Evolutionary conservation across 2,113 vertebrate genomes (phyloP), one percentile per base, ranked within the genome.

Genomic region (Trematocara zebra): DNA sequence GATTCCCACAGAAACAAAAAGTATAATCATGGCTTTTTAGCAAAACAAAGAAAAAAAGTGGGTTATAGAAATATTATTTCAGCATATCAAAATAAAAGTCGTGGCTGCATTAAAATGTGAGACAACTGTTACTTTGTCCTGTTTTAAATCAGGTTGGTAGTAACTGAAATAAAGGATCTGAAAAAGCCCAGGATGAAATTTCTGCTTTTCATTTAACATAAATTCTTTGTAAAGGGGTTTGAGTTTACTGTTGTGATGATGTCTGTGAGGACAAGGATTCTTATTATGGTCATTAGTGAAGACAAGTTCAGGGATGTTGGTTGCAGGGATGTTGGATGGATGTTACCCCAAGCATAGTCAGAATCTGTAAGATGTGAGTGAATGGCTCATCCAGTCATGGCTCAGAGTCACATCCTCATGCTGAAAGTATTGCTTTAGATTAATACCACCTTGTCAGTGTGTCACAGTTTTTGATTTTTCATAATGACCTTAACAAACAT

Each of bases 361-460:
- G 18, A 28, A 20, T 18, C 20, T 47, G 7, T 37, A 42, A 40
- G 20, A 67, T 40, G 37, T 40, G 8, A 28, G 3, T 23, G 11
- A 2, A 2, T 0, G 6, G 11, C 28, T 82, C 37, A 33, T 20
- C 6, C 42, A 72, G 37, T 10, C 40, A 18, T 0, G 1, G 28
- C 69, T 76, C 69, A 83, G 52, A 57, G 14, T 8, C 26, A 28
- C 54, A 49, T 64, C 72, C 12, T 47, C 49, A 20, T 78, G 61
- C 26, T 72, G 26, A 61, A 14, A 54, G 31, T 33, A 51, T 67
- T 74, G 37, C 5, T 74, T 74, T 47, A 74, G 40, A 28, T 26
- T 44, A 11, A 8, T 15, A 42, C 35, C n/a, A 42, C 11, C 64
- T 0, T 69, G 33, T 69, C 64, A 72, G 12, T 15, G n/a, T 72